These are phyloP conservation scores for Thyatira batis DNA, from an alignment of 2,888 invertebrate species.

Conservation along the genomic window DNA sequence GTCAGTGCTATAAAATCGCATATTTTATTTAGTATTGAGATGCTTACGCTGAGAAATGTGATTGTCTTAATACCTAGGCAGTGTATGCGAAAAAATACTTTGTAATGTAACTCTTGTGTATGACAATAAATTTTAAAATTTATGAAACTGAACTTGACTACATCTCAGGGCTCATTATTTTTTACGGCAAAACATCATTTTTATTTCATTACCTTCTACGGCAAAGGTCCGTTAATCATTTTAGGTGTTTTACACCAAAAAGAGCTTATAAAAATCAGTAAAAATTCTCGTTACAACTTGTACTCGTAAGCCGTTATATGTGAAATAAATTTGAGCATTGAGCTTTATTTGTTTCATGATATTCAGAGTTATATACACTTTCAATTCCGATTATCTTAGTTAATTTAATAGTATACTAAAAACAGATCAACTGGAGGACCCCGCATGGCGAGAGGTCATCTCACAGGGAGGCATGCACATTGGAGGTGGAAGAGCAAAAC, in stretches of 20 bases:
- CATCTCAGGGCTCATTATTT: not conserved
- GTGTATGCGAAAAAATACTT: too few relatives aligned
- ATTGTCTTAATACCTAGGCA: too few relatives aligned
- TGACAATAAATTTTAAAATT: not conserved
- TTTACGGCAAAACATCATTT: not conserved
- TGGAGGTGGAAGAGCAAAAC: conserved; percentile 58
- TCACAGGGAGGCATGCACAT: conserved; percentile 55
- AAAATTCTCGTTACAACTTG: not conserved
- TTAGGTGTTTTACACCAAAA: not conserved
- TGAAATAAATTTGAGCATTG: too few relatives aligned
- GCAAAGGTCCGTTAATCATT: not conserved
- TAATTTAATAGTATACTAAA: conserved; percentile 3
- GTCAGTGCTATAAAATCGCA: too few relatives aligned
- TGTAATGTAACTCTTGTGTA: too few relatives aligned
- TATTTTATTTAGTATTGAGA: too few relatives aligned
- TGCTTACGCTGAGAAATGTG: too few relatives aligned
- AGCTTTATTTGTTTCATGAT: too few relatives aligned
- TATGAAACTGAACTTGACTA: not conserved
- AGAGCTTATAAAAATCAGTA: not conserved
- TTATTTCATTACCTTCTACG: not conserved
- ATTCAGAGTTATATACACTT: not conserved
- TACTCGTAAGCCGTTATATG: too few relatives aligned
- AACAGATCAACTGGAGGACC: conserved; percentile 47
- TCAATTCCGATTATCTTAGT: not conserved
- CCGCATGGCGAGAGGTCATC: conserved; percentile 57